A percentile compares a stretch with the other conserved stretches of the same genome.
These are phyloP conservation scores for Drosophila crucigera DNA, from an alignment of 2,888 invertebrate species.

Conservation along the genomic window DNA sequence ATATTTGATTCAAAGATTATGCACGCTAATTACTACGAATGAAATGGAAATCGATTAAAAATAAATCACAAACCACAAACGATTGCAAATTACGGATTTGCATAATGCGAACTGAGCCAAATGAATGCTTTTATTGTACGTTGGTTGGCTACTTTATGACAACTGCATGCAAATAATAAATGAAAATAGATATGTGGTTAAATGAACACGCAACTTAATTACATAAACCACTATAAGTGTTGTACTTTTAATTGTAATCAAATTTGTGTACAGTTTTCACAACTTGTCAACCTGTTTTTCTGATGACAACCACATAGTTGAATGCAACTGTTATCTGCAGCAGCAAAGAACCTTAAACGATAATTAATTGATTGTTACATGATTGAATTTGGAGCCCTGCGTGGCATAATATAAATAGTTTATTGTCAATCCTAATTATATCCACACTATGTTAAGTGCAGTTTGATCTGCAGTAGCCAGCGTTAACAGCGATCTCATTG, in stretches of 20 bases:
- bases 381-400: too few relatives aligned
- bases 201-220: neutral
- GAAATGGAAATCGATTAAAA: conserved; percentile 8
- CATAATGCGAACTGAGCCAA: conserved; percentile 25
- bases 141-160: neutral
- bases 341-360: too few relatives aligned
- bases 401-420: too few relatives aligned
- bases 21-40: neutral
- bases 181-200: neutral
- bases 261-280: neutral
- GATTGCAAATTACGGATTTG: conserved; percentile 2
- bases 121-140: conserved; percentile 1
- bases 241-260: neutral
- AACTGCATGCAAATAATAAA: conserved; percentile 1
- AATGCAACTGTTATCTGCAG: neutral
- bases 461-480: too few relatives aligned
- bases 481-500: too few relatives aligned
- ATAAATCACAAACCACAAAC: conserved; percentile 5
- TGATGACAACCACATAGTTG: neutral
- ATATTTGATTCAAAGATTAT: neutral
- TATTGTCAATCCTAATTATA: too few relatives aligned
- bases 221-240: neutral
- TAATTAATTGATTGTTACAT: too few relatives aligned
- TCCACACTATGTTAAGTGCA: too few relatives aligned
- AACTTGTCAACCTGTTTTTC: neutral